Evolutionary conservation across 2,888 invertebrate genomes (phyloP), one percentile per base, ranked within the genome.

Genomic region (Tetragnatha montana): DNA sequence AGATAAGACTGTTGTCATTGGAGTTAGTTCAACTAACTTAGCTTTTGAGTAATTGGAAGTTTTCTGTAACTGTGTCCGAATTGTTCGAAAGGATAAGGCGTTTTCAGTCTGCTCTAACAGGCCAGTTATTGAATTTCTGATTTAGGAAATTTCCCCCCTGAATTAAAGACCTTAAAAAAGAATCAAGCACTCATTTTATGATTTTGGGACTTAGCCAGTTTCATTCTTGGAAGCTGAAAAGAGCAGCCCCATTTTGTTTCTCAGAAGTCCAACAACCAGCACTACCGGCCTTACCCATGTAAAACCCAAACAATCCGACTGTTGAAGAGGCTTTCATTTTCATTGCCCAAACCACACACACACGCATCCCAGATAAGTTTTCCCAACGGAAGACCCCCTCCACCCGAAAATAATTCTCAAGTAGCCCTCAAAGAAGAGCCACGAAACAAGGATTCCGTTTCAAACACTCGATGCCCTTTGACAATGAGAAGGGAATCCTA

Each of bases 351-450:
- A 51, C 78, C 70, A 71, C 75, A 47, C 60, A 76, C 74, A n/a
- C n/a, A n/a, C n/a, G n/a, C n/a, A 82, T 35, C 73, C 74, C 81
- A n/a, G 51, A 73, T 60, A 21, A 51, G 19, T 19, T 87, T 87
- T 74, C 74, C 35, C 71, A 76, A 68, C 81, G 51, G 81, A 81
- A 35, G 35, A 82, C 76, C 83, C n/a, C 73, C 88, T 83, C 83
- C 50, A n/a, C 60, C 81, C 84, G 68, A 81, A 89, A 89, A 89
- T 89, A 89, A 89, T 89, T 85, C 85, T 81, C 71, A 81, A 89
- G 89, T 70, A 74, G 47, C 83, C 81, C 35, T 78, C 79, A n/a
- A 8, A 76, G 76, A 81, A 78, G 71, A 88, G 79, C 35, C 78
- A 78, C 60, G 78, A 75, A 76, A 78, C 81, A 82, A 81, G 87